Base-by-base conservation (phyloP, 2,797 vertebrate species). In the Antennarius maculatus region DNA sequence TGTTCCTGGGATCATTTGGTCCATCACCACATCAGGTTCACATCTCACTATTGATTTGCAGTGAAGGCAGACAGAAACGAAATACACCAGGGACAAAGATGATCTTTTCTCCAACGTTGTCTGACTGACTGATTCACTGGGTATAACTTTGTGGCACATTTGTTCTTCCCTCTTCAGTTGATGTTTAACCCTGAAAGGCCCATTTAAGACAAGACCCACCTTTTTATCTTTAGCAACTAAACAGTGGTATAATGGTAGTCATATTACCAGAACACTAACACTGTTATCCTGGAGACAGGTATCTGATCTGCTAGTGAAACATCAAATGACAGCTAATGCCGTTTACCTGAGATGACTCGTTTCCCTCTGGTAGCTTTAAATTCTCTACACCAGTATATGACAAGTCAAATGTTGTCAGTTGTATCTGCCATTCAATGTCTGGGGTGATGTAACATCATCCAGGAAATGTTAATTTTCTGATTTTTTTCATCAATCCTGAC, bases 401-500 rank as follows among this genome's bases (percentile, higher is more conserved):
- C 8, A 34, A 34, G 31, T 34, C n/a, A n/a, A n/a, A n/a, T n/a
- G n/a, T n/a, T n/a, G n/a, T 34, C 5, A 34, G 8, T 34, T 34
- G 8, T 34, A 34, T 34, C n/a, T 6, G 9, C 48, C 9, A 61
- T 0, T 61, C 23, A 23, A 7, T 6, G 47, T 51, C 42, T 4
- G 2, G 18, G 16, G 57, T 61, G 43, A 60, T 10, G 31, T 34
- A 45, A 37, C 34, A 18, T 16, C 9, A n/a, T 51, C 5, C 45
- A 51, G 23, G 12, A 66, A 55, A 28, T 47, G n/a, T 23, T 23
- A 23, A 23, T 23, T 23, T 12, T 50, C 17, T 29, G 63, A 41
- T 77, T 69, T 63, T 23, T 23, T 23, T 23, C 54, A 15, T 66
- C 14, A 3, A 43, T 46, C 7, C 69, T 45, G 41, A 61, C 29